Percentiles rank a stretch among this genome's conserved stretches.
phyloP scores from a whole-genome alignment of 2,113 vertebrate genomes.

The Panthera tigris region DNA sequence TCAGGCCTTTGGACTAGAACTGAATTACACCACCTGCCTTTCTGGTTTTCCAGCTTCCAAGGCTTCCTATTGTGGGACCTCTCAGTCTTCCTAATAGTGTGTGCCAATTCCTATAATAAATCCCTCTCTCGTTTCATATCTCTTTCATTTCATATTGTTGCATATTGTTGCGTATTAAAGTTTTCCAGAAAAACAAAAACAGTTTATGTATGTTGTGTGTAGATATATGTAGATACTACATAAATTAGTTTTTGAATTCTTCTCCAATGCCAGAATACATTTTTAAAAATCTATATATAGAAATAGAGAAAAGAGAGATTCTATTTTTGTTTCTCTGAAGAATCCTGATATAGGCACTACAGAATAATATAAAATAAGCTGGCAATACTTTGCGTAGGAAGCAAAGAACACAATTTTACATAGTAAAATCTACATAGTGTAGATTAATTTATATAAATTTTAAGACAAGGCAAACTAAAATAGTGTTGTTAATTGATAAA shows the following conservation, averaged over 20 bases:
- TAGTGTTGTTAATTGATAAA: not conserved
- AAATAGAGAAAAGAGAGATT: not conserved
- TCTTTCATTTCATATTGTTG: not conserved
- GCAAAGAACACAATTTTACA: not conserved
- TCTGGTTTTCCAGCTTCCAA: not conserved
- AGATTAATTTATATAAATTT: not conserved
- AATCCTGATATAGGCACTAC: not conserved
- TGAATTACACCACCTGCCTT: not conserved
- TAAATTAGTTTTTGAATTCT: too few relatives aligned
- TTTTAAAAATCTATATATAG: too few relatives aligned
- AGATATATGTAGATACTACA: too few relatives aligned
- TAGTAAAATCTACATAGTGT: not conserved
- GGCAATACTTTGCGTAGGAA: not conserved
- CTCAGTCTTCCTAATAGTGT: not conserved
- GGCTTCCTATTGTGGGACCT: not conserved
- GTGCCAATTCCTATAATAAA: not conserved
- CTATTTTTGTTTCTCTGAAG: not conserved
- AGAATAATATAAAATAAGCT: not conserved
- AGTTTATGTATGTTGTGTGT: not conserved
- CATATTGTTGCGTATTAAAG: not conserved
- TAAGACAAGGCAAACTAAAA: not conserved
- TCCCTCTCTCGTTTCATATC: not conserved
- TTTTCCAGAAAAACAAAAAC: not conserved
- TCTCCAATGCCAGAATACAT: too few relatives aligned
- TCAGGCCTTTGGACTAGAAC: not conserved